Evolutionary conservation across 2,797 vertebrate genomes (phyloP).

Genomic region (Calcarius lapponicus): DNA sequence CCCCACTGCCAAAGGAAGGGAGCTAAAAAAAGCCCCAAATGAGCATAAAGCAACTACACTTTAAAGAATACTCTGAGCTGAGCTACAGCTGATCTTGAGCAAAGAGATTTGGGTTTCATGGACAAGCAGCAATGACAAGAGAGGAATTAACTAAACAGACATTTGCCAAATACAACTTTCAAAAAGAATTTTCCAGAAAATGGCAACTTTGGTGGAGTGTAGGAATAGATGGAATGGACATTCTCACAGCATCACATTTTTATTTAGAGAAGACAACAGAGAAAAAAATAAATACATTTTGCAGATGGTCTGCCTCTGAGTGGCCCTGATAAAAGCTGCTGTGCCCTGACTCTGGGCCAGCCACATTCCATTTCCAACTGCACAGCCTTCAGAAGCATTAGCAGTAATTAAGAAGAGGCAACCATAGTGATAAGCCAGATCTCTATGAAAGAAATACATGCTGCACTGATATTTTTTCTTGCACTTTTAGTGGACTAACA

Average conservation of each 20-base stretch:
- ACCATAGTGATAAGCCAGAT: not conserved
- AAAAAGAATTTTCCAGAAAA: constrained; percentile 2
- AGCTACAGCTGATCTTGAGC: not conserved
- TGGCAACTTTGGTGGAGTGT: not conserved
- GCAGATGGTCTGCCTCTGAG: not conserved
- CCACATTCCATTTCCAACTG: not conserved
- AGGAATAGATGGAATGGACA: not conserved
- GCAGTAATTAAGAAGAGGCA: constrained; percentile 15
- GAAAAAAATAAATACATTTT: not conserved
- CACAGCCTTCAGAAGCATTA: constrained; percentile 22
- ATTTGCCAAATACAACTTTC: constrained; percentile 20
- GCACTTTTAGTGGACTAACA: not conserved
- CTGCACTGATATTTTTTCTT: not conserved
- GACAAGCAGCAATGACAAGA: not conserved
- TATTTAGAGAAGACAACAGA: constrained; percentile 16
- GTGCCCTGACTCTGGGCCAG: not conserved
- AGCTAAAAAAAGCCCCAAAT: not conserved
- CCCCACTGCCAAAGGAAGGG: not conserved
- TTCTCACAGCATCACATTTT: constrained; percentile 8
- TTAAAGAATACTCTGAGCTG: not conserved
- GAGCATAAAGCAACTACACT: not conserved
- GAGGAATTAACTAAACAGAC: constrained; percentile 13
- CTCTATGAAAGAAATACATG: not conserved
- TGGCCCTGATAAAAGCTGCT: not conserved
- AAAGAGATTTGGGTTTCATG: not conserved